Evolutionary conservation across 2,113 vertebrate genomes (phyloP).

Genomic region (Gambusia affinis): DNA sequence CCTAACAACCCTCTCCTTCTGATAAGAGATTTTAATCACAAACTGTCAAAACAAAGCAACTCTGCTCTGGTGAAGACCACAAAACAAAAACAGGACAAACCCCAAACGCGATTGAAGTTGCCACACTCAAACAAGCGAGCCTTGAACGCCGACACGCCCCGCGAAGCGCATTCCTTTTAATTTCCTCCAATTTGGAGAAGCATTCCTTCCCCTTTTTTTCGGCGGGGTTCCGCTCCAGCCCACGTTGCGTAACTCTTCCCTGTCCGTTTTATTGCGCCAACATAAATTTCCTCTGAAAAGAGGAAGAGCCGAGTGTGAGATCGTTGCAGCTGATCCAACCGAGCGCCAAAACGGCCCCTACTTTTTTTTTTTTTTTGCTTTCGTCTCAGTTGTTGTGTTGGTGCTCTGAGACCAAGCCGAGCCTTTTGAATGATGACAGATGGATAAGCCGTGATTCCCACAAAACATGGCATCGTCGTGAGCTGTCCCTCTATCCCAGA

Average conservation of each 20-base stretch:
- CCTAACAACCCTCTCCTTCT: neutral
- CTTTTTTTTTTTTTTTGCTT: too few relatives aligned
- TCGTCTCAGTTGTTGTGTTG: neutral
- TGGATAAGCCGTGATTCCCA: neutral
- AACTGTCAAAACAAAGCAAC: neutral
- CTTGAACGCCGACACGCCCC: slow-evolving; percentile 16
- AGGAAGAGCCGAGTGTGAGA: slow-evolving; percentile 38
- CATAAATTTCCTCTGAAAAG: slow-evolving; percentile 39
- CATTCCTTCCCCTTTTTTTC: slow-evolving; percentile 37
- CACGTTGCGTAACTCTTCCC: slow-evolving; percentile 41
- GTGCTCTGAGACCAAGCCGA: neutral
- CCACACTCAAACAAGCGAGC: neutral
- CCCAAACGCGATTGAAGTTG: neutral
- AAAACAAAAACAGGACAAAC: neutral
- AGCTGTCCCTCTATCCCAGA: slow-evolving; percentile 5
- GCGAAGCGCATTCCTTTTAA: slow-evolving; percentile 33
- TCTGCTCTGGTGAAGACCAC: neutral
- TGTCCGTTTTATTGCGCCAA: slow-evolving; percentile 27
- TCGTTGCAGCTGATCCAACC: slow-evolving; percentile 8
- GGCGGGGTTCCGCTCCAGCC: slow-evolving; percentile 4
- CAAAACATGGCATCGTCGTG: slow-evolving; percentile 18
- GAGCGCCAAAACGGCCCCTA: neutral
- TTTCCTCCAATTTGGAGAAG: slow-evolving; percentile 41
- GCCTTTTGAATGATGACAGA: neutral
- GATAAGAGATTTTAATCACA: neutral